Conservation (phyloP, 1,140 invertebrate genomes). For the Agrypnia vestita region DNA sequence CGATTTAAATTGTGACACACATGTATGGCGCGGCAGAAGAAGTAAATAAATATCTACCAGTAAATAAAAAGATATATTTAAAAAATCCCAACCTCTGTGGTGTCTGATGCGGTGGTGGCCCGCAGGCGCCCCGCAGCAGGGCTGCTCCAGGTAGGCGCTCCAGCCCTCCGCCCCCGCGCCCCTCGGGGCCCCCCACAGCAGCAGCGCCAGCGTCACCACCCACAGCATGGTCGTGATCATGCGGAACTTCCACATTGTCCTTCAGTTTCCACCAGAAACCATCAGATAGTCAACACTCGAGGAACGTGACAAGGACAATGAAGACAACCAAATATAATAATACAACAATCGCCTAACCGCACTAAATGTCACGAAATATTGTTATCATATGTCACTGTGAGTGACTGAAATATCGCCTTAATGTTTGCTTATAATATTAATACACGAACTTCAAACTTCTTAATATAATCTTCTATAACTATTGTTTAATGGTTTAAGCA, state of each 20-base stretch:
- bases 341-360: too few species aligned
- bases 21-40: too few species aligned
- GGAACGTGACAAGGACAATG: background rate
- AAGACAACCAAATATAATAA: background rate
- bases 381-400: too few species aligned
- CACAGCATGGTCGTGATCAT: constrained; percentile 52
- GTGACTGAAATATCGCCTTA: too few species aligned
- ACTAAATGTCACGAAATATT: too few species aligned
- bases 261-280: constrained; percentile 64
- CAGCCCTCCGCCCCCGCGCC: constrained; percentile 61
- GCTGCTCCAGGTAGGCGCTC: constrained; percentile 71
- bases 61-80: background rate
- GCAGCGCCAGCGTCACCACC: constrained; percentile 63
- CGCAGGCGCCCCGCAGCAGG: constrained; percentile 68
- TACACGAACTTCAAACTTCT: too few species aligned
- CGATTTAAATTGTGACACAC: too few species aligned
- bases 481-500: too few species aligned
- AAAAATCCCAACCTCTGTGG: constrained; percentile 67
- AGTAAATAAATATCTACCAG: too few species aligned
- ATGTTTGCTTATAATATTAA: too few species aligned
- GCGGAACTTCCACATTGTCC: background rate
- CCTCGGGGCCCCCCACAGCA: constrained; percentile 63
- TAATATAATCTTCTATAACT: too few species aligned
- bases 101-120: constrained; percentile 66
- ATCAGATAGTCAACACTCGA: constrained; percentile 53